Evolutionary conservation across 2,797 vertebrate genomes (phyloP), one percentile per base, ranked within the genome.

Genomic region (Leptatherina wallacei): DNA sequence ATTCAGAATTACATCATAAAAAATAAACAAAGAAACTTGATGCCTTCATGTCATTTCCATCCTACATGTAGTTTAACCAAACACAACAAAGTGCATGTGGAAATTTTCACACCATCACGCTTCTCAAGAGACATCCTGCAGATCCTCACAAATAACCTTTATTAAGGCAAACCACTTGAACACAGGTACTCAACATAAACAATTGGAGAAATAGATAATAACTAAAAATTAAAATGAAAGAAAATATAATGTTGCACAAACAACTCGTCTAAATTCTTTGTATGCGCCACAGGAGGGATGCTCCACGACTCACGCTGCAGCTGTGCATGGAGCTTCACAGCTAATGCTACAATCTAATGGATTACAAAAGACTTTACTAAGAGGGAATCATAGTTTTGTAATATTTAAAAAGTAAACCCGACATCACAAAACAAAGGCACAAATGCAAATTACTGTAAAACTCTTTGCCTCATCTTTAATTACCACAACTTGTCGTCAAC

Each of bases 81-180:
- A 65, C 10, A 56, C 55, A 54, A 36, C 40, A 30, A 7, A 0
- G 16, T 2, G 29, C 44, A 44, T 18, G 24, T 69, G 71, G 76
- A 82, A 58, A 59, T 68, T 69, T 72, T 65, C 66, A 61, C 42
- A 24, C 33, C 3, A 33, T 35, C 27, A 2, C 3, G 42, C 49
- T 61, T 33, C 40, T 55, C 0, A 10, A 51, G 71, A 67, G 52
- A 62, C 56, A 29, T 42, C 32, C 47, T 61, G 22, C 40, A 13
- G 22, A 61, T 49, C 20, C 33, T 55, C 61, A n/a, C 60, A 5
- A 13, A 52, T 4, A 54, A 60, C 47, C 73, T 52, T 36, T n/a
- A 59, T 54, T 14, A 24, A 47, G 49, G 68, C 54, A 59, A 20
- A 6, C 49, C 51, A 13, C 20, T 29, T 42, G 10, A 35, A 12